Percentiles rank a stretch among this genome's conserved stretches.
Conservation (phyloP, 2,113 vertebrate genomes). For the Phrynosoma blainvillii region DNA sequence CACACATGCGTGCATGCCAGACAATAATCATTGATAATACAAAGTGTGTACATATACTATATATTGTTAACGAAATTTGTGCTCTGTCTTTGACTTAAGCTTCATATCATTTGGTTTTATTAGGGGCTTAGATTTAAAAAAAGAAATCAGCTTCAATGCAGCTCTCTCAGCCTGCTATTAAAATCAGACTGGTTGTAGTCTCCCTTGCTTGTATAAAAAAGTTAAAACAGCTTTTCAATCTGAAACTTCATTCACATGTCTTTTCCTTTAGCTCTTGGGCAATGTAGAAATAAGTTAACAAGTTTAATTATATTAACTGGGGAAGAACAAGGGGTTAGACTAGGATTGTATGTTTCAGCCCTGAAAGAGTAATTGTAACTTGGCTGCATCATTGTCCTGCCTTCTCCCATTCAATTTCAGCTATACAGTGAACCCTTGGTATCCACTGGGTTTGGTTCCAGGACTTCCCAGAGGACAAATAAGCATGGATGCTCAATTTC, state of each 20-base stretch:
- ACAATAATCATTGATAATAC: background rate
- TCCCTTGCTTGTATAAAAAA: conserved; percentile 30
- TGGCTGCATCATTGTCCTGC: background rate
- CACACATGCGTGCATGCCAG: background rate
- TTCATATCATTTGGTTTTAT: conserved; percentile 40
- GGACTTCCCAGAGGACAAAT: too few species aligned
- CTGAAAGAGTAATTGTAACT: too few species aligned
- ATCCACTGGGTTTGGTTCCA: too few species aligned
- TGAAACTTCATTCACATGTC: conserved; percentile 32
- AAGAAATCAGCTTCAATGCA: conserved; percentile 31
- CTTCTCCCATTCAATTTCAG: background rate
- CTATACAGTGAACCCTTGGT: too few species aligned
- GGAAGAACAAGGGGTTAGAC: background rate
- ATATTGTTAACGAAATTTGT: conserved; percentile 9
- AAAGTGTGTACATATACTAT: background rate
- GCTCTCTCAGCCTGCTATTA: conserved; percentile 45
- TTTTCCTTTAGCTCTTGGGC: conserved; percentile 48
- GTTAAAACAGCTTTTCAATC: conserved; percentile 43
- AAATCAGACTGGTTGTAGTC: conserved; percentile 41
- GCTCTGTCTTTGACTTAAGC: conserved; percentile 23
- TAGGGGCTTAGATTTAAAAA: conserved; percentile 64
- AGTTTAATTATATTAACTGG: conserved; percentile 50
- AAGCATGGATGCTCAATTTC: too few species aligned
- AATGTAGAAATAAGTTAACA: conserved; percentile 55
- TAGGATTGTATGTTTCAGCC: background rate